Base-by-base conservation (phyloP, 2,113 vertebrate species). In the Cebus imitator region DNA sequence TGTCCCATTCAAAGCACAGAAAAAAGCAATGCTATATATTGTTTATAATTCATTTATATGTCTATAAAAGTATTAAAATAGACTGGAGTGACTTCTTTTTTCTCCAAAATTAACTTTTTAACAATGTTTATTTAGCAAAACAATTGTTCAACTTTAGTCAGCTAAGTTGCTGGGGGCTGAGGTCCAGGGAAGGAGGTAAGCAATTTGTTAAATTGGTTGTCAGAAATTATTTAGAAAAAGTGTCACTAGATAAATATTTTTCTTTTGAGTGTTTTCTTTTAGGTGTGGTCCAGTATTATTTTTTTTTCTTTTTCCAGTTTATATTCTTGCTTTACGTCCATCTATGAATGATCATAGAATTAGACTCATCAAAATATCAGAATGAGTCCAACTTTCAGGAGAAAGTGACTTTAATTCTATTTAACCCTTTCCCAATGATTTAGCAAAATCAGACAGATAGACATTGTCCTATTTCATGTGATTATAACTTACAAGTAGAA, bases 1-100 rank as follows among this genome's bases (percentile, higher is more conserved):
- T 58, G 8, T 87, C 58, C 5, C 4, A 78, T 37, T 82, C n/a
- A 88, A 93, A 70, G 27, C 72, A 90, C 2, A 52, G 43, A 50
- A 21, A 88, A 61, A 91, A 80, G 76, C 30, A 93, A 80, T 66
- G n/a, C 10, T 17, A 30, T 82, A 40, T 35, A 0, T 58, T 58
- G 52, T 25, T 92, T 81, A 94, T 75, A 86, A 66, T 81, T 45
- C 14, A 85, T 21, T 18, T 11, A 27, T 73, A 17, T 81, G 7
- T 85, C 52, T 16, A 66, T 88, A 76, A 93, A 94, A 85, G 23
- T 81, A n/a, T 91, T 82, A 92, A 90, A 58, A 78, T 78, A 80
- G 45, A 79, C 37, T 84, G 20, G 14, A 79, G 27, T 84, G 11
- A 91, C 27, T n/a, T 73, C 32, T 66, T 85, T 73, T 73, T 35